Base-by-base conservation (phyloP, 2,113 vertebrate genomes). In the Dicerorhinus sumatrensis region DNA sequence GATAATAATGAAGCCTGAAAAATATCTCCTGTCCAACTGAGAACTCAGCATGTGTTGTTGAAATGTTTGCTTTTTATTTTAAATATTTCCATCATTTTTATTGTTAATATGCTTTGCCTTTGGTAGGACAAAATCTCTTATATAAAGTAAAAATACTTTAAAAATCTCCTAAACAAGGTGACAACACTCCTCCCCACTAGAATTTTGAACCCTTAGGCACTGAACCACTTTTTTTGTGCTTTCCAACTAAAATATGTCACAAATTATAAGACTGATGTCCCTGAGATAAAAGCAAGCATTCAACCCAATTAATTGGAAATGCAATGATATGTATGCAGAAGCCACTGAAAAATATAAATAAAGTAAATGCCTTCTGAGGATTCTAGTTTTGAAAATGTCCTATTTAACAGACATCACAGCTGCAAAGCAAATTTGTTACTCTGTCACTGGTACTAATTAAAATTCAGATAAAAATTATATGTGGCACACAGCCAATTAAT, bases 31-130 rank as follows among this genome's bases (percentile, higher is more conserved):
- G 29, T 70, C 54, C 42, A 76, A 29, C 51, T 91, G 46, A 89
- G 58, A 87, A 65, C 42, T 80, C 42, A 82, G 81, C 21, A 69
- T 81, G 29, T 29, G 4, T 84, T 95, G 39, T 54, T 77, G 48
- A 76, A 51, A 63, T 48, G 46, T 51, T 87, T 60, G 63, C 48
- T 83, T 97, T 93, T 93, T 80, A 84, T 65, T 91, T 89, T 73
- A 80, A 97, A 90, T 80, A 76, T 79, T 88, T 81, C 13, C 39
- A 67, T 73, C 69, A 83, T 90, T 90, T 70, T 89, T 77, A 95
- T 62, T 77, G 75, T 63, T 92, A 58, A 87, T 80, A 83, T 87
- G 16, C 48, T 95, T 51, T 77, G 54, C 70, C 72, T 42, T 93
- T 77, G 48, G 16, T 42, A 91, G 65, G 89, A 88, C 4, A 80